phyloP scores from a whole-genome alignment of 1,140 invertebrate genomes.

The Brachionus rotundiformis region DNA sequence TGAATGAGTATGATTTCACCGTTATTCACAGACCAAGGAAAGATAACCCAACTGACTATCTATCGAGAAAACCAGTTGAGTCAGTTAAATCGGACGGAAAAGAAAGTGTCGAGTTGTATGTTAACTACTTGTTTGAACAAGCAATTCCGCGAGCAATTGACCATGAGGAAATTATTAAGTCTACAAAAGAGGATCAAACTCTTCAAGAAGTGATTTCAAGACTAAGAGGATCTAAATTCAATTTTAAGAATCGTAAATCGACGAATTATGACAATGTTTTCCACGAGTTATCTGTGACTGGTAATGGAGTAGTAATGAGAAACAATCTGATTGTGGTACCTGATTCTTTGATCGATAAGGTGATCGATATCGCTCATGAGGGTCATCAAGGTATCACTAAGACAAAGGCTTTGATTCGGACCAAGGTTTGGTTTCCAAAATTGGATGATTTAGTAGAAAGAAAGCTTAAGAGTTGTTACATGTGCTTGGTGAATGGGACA shows the following conservation, averaged over 20 bases:
- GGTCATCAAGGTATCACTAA: conserved; percentile 54
- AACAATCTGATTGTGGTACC: conserved; percentile 53
- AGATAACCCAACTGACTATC: neutral
- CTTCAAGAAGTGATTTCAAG: neutral
- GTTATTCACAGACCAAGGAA: neutral
- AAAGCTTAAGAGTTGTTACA: conserved; percentile 52
- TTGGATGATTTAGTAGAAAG: conserved; percentile 53
- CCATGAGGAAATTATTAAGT: neutral
- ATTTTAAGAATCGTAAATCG: neutral
- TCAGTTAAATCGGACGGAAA: neutral
- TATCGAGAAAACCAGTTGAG: neutral
- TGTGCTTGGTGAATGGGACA: conserved; percentile 53
- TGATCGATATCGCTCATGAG: conserved; percentile 53
- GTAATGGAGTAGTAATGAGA: conserved; percentile 52
- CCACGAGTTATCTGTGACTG: neutral
- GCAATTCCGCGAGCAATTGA: neutral
- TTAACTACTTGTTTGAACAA: neutral
- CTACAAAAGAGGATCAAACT: neutral
- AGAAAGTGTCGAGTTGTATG: neutral
- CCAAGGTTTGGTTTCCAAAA: conserved; percentile 54
- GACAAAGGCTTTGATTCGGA: conserved; percentile 54
- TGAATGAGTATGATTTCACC: neutral
- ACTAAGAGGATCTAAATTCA: neutral
- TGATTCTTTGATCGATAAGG: conserved; percentile 47
- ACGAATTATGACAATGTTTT: conserved; percentile 1